Evolutionary conservation across 1,140 invertebrate species (phyloP).

Genomic region (Muscidifurax raptorellus): DNA sequence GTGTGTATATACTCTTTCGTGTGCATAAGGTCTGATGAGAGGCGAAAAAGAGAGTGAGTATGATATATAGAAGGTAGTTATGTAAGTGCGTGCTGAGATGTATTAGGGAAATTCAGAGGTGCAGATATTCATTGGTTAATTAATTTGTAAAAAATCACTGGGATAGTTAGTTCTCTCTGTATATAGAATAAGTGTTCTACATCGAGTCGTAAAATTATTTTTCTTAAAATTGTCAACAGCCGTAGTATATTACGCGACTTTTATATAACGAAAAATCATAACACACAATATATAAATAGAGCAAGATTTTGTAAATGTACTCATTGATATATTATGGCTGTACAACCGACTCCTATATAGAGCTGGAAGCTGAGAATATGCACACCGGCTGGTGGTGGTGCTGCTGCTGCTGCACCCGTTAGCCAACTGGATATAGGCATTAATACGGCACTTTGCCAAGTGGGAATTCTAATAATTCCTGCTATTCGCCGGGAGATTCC

Average conservation of each 20-base stretch:
- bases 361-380: neutral
- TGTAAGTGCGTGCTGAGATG: neutral
- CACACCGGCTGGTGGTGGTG: neutral
- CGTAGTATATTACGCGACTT: too few relatives aligned
- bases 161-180: too few relatives aligned
- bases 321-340: neutral
- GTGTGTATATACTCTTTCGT: neutral
- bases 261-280: too few relatives aligned
- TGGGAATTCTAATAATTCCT: neutral
- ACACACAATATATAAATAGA: too few relatives aligned
- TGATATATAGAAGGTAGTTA: neutral
- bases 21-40: neutral
- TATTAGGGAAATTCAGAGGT: neutral
- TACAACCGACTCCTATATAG: neutral
- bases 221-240: too few relatives aligned
- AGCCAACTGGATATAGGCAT: neutral
- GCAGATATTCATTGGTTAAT: too few relatives aligned
- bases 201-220: too few relatives aligned
- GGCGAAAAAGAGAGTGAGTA: slow-evolving; percentile 15
- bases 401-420: neutral
- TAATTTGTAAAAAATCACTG: too few relatives aligned
- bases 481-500: neutral
- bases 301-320: neutral
- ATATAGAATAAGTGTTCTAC: too few relatives aligned
- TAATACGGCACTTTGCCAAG: slow-evolving; percentile 2